Percentiles rank a stretch among this genome's conserved stretches.
phyloP scores from a whole-genome alignment of 30 jellyfish, hydroid and myxozoan species.

The Turritopsis dohrnii region DNA sequence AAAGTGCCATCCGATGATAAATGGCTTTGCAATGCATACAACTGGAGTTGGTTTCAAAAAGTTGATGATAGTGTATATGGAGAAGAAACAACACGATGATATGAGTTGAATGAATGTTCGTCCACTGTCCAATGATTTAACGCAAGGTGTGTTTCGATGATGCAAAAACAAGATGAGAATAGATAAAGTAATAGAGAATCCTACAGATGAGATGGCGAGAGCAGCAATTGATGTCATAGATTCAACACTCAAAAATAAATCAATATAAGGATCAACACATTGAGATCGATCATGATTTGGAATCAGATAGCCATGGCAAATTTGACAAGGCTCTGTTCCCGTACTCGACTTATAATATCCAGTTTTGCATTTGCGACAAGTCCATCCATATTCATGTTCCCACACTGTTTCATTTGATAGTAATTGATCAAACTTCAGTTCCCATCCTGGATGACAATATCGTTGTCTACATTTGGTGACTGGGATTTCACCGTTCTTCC shows the following conservation, averaged over 20 bases:
- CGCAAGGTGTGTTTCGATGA: conserved; percentile 8
- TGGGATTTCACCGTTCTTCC: background rate
- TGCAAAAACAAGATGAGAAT: background rate
- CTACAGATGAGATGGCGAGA: background rate
- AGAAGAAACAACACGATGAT: background rate
- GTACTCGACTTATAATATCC: background rate
- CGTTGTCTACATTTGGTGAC: background rate
- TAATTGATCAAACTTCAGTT: background rate
- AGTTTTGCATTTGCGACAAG: background rate
- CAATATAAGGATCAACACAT: conserved; percentile 6
- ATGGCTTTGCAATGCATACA: background rate
- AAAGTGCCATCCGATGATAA: background rate
- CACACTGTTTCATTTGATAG: background rate
- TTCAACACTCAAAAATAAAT: background rate
- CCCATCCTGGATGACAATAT: conserved; percentile 9
- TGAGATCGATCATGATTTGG: background rate
- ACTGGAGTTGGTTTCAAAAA: background rate
- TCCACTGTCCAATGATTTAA: background rate
- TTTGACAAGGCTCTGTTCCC: conserved; percentile 4
- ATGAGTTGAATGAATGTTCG: conserved; percentile 7
- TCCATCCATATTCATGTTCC: conserved; percentile 5
- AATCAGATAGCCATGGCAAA: background rate
- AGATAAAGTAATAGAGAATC: background rate
- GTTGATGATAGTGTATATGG: background rate
- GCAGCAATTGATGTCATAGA: background rate